These are phyloP conservation scores for Microtus obscurus DNA, from an alignment of 2,797 vertebrate species.

Conservation along the genomic window DNA sequence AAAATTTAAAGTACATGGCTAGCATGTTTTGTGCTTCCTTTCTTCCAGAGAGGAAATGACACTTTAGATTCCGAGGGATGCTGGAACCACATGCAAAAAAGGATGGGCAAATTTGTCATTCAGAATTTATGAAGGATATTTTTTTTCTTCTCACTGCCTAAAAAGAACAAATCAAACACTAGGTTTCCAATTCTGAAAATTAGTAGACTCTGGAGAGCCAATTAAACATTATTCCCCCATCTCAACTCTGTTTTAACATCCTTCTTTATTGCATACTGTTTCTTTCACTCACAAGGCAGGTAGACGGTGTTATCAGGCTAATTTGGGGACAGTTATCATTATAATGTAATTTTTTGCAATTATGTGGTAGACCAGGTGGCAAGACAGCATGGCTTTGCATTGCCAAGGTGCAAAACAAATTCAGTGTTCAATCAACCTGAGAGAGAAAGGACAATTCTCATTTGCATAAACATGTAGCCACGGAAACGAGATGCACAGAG, in stretches of 20 bases:
- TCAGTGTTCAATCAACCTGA: slow-evolving; percentile 88
- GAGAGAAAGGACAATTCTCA: slow-evolving; percentile 90
- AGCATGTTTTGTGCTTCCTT: slow-evolving; percentile 71
- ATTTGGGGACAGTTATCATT: slow-evolving; percentile 86
- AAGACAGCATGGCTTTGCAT: slow-evolving; percentile 86
- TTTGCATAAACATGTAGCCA: slow-evolving; percentile 93
- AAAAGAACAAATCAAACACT: slow-evolving; percentile 84
- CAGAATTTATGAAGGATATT: slow-evolving; percentile 81
- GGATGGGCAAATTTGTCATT: slow-evolving; percentile 80
- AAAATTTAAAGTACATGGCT: slow-evolving; percentile 70
- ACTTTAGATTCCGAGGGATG: slow-evolving; percentile 77
- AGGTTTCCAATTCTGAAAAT: slow-evolving; percentile 85
- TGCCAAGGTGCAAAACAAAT: slow-evolving; percentile 88
- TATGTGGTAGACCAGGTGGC: slow-evolving; percentile 83
- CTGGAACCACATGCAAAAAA: slow-evolving; percentile 75
- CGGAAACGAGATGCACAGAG: slow-evolving; percentile 93
- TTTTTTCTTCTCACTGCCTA: slow-evolving; percentile 82
- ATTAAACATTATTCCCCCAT: slow-evolving; percentile 84
- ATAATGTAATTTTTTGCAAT: slow-evolving; percentile 87
- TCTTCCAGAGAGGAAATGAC: slow-evolving; percentile 68
- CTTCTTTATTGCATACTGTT: slow-evolving; percentile 80
- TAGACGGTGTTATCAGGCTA: slow-evolving; percentile 83
- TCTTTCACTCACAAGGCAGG: slow-evolving; percentile 75
- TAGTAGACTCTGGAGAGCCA: slow-evolving; percentile 84
- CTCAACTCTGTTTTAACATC: slow-evolving; percentile 80